Conservation (phyloP, 2,113 vertebrate genomes). For the Pteronura brasiliensis region DNA sequence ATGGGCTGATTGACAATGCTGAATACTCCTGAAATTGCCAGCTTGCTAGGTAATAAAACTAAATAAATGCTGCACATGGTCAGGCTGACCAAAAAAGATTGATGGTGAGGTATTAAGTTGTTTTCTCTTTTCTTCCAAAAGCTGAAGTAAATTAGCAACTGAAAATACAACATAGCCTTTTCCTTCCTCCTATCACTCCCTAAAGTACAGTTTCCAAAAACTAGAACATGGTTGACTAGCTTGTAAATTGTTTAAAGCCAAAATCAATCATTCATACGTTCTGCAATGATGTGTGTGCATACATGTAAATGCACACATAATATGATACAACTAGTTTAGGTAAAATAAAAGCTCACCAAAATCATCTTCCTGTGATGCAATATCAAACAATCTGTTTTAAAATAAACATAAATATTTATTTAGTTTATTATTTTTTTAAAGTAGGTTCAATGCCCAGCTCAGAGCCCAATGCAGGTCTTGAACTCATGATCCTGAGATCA, state of each 20-base stretch:
- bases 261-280: not conserved
- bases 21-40: not conserved
- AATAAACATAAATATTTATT: too few species aligned
- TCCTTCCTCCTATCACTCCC: not conserved
- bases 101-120: not conserved
- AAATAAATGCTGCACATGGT: not conserved
- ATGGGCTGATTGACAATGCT: not conserved
- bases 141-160: not conserved
- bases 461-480: not conserved
- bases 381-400: not conserved
- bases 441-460: not conserved
- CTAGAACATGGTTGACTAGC: not conserved
- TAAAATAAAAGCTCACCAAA: not conserved
- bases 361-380: not conserved
- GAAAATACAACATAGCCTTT: not conserved
- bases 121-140: not conserved
- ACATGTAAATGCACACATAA: not conserved
- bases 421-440: not conserved
- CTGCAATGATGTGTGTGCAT: not conserved
- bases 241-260: not conserved
- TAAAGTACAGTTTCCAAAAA: not conserved
- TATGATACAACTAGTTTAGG: not conserved
- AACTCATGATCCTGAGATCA: not conserved
- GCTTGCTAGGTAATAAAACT: not conserved
- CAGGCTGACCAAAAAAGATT: not conserved